Conservation (phyloP, 2,113 vertebrate genomes). For the Dipodomys merriami region DNA sequence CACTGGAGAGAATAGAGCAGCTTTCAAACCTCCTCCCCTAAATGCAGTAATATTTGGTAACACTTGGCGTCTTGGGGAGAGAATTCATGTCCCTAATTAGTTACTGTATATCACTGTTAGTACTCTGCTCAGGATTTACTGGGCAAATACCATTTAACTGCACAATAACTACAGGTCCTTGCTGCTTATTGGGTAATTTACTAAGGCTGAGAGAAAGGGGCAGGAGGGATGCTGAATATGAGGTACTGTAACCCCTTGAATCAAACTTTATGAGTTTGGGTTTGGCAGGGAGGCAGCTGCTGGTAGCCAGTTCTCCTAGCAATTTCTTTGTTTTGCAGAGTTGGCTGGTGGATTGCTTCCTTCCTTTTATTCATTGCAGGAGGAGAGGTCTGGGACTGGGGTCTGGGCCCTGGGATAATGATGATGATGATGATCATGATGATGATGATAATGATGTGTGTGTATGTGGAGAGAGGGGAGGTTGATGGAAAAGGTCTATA, state of each 20-base stretch:
- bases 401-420: not conserved
- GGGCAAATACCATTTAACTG: conserved; percentile 82
- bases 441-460: too few relatives aligned
- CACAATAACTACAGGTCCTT: conserved; percentile 79
- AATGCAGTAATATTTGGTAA: conserved; percentile 73
- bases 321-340: conserved; percentile 61
- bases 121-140: conserved; percentile 79
- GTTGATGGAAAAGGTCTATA: not conserved
- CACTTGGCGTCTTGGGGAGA: conserved; percentile 72
- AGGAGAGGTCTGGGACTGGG: conserved; percentile 38
- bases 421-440: too few relatives aligned
- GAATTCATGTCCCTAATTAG: conserved; percentile 81
- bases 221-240: conserved; percentile 74
- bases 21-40: conserved; percentile 45
- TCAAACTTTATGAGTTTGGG: conserved; percentile 81
- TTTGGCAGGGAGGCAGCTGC: conserved; percentile 73
- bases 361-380: conserved; percentile 55
- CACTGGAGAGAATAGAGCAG: conserved; percentile 41
- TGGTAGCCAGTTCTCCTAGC: conserved; percentile 64
- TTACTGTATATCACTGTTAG: conserved; percentile 81
- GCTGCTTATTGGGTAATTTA: conserved; percentile 84
- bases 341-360: conserved; percentile 58
- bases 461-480: too few relatives aligned
- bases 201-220: conserved; percentile 79
- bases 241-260: conserved; percentile 80